A percentile compares a stretch with the other conserved stretches of the same genome.
Evolutionary conservation across 2,888 invertebrate species (phyloP).

Genomic region (Cantharis rustica): DNA sequence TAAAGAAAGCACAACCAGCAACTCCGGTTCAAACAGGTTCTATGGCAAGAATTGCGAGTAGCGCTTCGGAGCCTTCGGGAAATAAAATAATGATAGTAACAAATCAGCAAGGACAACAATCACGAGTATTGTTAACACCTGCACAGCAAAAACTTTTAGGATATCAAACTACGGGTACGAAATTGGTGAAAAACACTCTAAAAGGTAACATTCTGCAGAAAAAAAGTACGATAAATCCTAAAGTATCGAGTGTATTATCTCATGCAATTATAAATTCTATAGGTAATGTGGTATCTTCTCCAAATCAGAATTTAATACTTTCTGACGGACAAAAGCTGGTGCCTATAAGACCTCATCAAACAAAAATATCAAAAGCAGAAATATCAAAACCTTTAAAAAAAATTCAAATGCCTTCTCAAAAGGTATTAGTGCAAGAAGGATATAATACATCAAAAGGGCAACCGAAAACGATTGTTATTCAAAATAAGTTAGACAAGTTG

Average conservation of each 20-base stretch:
- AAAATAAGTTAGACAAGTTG: slow-evolving; percentile 52
- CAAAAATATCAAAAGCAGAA: slow-evolving; percentile 52
- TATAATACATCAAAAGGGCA: slow-evolving; percentile 29
- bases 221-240: slow-evolving; percentile 11
- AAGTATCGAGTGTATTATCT: slow-evolving; percentile 41
- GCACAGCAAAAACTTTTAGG: slow-evolving; percentile 66
- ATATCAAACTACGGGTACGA: slow-evolving; percentile 53
- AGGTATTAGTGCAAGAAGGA: slow-evolving; percentile 28
- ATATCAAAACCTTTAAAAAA: slow-evolving; percentile 31
- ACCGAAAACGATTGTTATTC: slow-evolving; percentile 53
- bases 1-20: slow-evolving; percentile 55
- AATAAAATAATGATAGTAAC: slow-evolving; percentile 69
- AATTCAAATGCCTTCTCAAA: slow-evolving; percentile 28
- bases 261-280: slow-evolving; percentile 62
- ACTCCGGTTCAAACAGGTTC: slow-evolving; percentile 58
- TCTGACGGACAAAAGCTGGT: slow-evolving; percentile 52
- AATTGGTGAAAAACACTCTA: slow-evolving; percentile 30
- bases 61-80: slow-evolving; percentile 48
- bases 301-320: slow-evolving; percentile 50
- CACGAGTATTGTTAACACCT: slow-evolving; percentile 64
- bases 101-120: slow-evolving; percentile 65
- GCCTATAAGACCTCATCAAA: slow-evolving; percentile 53
- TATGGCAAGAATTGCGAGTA: slow-evolving; percentile 39
- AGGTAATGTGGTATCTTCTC: slow-evolving; percentile 60
- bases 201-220: slow-evolving; percentile 37